Percentiles rank a stretch among this genome's conserved stretches.
These are phyloP conservation scores for Xylocopa sonorina DNA, from an alignment of 1,140 invertebrate genomes.

Conservation along the genomic window DNA sequence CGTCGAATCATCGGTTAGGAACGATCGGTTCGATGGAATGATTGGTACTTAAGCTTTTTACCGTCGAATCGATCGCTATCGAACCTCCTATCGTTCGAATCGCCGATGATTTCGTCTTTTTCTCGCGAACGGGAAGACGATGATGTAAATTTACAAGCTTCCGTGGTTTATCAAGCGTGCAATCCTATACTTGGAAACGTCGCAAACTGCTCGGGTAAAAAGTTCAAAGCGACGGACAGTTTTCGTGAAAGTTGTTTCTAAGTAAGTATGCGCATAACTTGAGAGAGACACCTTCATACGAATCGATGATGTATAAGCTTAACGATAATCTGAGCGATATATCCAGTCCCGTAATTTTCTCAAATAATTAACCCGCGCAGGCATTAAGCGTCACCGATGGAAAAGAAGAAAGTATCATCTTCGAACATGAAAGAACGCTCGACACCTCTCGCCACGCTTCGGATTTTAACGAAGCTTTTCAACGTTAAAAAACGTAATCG, in stretches of 20 bases:
- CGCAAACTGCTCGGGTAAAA: not conserved
- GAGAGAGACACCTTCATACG: slow-evolving; percentile 41
- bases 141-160: too few relatives aligned
- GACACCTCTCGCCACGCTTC: not conserved
- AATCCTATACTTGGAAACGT: not conserved
- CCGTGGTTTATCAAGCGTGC: too few relatives aligned
- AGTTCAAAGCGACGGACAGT: not conserved
- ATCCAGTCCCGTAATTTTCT: slow-evolving; percentile 6
- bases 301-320: slow-evolving; percentile 29
- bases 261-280: too few relatives aligned
- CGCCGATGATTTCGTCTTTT: not conserved
- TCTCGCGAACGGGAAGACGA: not conserved
- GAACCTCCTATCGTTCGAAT: not conserved
- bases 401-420: slow-evolving; percentile 6
- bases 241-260: slow-evolving; percentile 19
- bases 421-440: not conserved
- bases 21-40: too few relatives aligned
- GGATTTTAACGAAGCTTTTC: not conserved
- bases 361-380: slow-evolving; percentile 24
- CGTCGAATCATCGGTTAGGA: too few relatives aligned
- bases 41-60: too few relatives aligned
- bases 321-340: slow-evolving; percentile 33
- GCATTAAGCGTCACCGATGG: not conserved
- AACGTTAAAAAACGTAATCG: not conserved
- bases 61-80: not conserved